Percentiles rank a stretch among this genome's conserved stretches.
Evolutionary conservation across 2,888 invertebrate species (phyloP).

Genomic region (Melanargia galathea): DNA sequence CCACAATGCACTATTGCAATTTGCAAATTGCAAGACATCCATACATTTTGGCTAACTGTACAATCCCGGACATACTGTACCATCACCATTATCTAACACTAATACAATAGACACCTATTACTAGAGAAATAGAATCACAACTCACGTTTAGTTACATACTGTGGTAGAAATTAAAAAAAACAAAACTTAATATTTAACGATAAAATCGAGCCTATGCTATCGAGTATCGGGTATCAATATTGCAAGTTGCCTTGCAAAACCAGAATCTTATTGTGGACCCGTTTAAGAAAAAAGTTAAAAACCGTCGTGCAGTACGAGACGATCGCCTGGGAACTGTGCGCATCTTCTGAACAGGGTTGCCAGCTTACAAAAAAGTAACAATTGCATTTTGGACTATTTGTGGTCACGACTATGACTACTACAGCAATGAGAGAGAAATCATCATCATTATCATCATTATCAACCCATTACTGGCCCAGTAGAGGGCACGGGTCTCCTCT

Average conservation of each 20-base stretch:
- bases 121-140: neutral
- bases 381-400: too few species aligned
- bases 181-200: constrained; percentile 48
- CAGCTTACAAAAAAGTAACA: too few species aligned
- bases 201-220: constrained; percentile 59
- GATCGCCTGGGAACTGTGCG: constrained; percentile 75
- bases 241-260: constrained; percentile 76
- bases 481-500: too few species aligned
- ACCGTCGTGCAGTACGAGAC: constrained; percentile 64
- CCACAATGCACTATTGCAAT: too few species aligned
- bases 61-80: too few species aligned
- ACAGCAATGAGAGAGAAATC: too few species aligned
- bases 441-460: too few species aligned
- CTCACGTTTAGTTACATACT: neutral
- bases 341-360: constrained; percentile 47
- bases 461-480: too few species aligned
- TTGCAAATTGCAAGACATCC: too few species aligned
- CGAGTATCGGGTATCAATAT: constrained; percentile 64
- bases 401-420: too few species aligned
- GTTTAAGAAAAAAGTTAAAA: constrained; percentile 67
- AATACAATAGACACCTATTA: neutral
- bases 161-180: constrained; percentile 32
- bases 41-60: too few species aligned
- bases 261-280: constrained; percentile 79
- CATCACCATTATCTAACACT: neutral